Conservation (phyloP, 2,888 invertebrate genomes). For the Automeris io region DNA sequence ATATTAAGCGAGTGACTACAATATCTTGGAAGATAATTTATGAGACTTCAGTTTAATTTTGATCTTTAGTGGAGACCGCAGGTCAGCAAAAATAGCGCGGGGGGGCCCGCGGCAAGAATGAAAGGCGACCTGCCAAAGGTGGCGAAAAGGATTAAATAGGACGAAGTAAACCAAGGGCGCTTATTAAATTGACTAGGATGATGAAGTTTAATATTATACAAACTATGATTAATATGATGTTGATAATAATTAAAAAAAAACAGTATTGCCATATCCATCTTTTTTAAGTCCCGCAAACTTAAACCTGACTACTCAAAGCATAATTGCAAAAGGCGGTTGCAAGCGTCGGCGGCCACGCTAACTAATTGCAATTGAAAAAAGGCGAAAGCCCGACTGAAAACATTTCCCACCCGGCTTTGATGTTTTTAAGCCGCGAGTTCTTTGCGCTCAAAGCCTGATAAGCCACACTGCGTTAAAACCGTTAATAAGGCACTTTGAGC, state of each 20-base stretch:
- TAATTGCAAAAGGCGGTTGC: constrained; percentile 69
- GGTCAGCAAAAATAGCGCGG: too few species aligned
- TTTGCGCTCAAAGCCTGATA: constrained; percentile 64
- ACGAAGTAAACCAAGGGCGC: too few species aligned
- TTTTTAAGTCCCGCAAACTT: constrained; percentile 5
- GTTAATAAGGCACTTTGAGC: constrained; percentile 70
- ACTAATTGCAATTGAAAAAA: constrained; percentile 79
- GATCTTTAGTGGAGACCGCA: too few species aligned
- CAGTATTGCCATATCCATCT: constrained; percentile 24
- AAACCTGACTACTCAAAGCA: constrained; percentile 43
- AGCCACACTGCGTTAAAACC: constrained; percentile 62
- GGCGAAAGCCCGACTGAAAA: constrained; percentile 75
- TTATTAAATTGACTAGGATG: too few species aligned
- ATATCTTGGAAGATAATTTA: too few species aligned
- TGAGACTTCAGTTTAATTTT: too few species aligned
- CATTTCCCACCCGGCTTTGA: constrained; percentile 67
- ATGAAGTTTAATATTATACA: too few species aligned
- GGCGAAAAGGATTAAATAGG: too few species aligned
- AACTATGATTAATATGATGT: constrained; percentile 3
- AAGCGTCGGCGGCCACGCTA: constrained; percentile 58
- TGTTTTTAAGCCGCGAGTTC: constrained; percentile 52
- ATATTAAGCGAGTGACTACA: too few species aligned
- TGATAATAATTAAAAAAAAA: not conserved
- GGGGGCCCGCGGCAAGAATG: too few species aligned
- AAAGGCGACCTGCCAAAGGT: too few species aligned